Base-by-base conservation (phyloP, 2,888 invertebrate genomes). In the Nomada flava region DNA sequence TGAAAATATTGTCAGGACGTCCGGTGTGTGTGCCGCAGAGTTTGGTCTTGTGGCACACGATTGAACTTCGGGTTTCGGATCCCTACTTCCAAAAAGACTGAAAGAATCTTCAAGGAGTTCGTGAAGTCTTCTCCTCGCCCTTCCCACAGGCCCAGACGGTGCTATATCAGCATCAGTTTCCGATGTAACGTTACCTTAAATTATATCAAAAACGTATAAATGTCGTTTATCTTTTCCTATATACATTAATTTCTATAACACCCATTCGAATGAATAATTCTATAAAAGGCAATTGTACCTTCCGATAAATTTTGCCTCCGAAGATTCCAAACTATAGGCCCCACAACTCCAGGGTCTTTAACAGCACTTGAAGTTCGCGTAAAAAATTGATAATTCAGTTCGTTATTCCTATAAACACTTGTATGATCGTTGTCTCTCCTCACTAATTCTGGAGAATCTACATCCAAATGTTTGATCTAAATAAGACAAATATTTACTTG, bases 321-420 rank as follows among this genome's bases (percentile, higher is more conserved):
- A 77, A 97, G 94, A 91, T 97, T 97, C 97, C 97, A 98, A 9
- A 97, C 97, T 70, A 97, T 94, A 0, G 98, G 98, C 0, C 98
- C 97, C 50, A 98, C 95, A 5, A 97, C 96, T 0, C 98, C 98
- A 0, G 98, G 97, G 94, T 98, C 98, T 86, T 94, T 95, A 10
- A 93, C 91, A 62, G 96, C 96, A 87, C 98, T 98, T 68, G 96
- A 96, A 60, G 97, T 95, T 47, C 97, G 94, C 3, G 95, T 94
- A 36, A 96, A 92, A 85, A 95, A 94, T 86, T 90, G 82, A 87
- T 91, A 90, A 2, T 73, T 74, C 5, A 55, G 47, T 55, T 92
- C 26, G 89, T 92, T 55, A 88, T 15, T 36, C 89, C 47, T 92
- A 88, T 74, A 77, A 36, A 26, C 26, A 7, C 90, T 62, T 29